Conservation (phyloP, 2,113 vertebrate species). For the Pseudopipra pipra region DNA sequence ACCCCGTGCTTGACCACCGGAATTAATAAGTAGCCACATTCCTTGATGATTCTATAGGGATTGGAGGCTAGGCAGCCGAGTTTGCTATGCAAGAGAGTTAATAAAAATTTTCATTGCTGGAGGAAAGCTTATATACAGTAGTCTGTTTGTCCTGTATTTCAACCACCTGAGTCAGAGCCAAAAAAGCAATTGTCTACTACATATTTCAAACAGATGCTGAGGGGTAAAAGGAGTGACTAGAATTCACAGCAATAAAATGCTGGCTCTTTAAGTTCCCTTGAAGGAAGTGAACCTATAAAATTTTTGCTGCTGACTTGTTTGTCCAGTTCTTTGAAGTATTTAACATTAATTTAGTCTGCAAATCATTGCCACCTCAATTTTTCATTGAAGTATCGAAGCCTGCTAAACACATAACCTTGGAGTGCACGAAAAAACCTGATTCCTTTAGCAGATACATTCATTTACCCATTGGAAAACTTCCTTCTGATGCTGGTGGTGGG, state of each 20-base stretch:
- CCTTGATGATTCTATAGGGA: slow-evolving; percentile 63
- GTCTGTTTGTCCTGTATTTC: slow-evolving; percentile 85
- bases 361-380: slow-evolving; percentile 73
- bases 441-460: slow-evolving; percentile 47
- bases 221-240: slow-evolving; percentile 75
- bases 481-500: not conserved
- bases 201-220: slow-evolving; percentile 93
- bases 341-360: slow-evolving; percentile 75
- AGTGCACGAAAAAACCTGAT: not conserved
- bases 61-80: slow-evolving; percentile 33
- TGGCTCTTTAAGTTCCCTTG: slow-evolving; percentile 71
- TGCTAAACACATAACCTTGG: slow-evolving; percentile 59
- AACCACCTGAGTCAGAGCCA: slow-evolving; percentile 83
- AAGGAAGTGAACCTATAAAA: slow-evolving; percentile 79
- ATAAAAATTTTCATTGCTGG: slow-evolving; percentile 74
- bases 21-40: slow-evolving; percentile 71
- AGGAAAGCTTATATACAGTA: slow-evolving; percentile 81
- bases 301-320: slow-evolving; percentile 76
- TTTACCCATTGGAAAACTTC: slow-evolving; percentile 18
- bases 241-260: slow-evolving; percentile 81
- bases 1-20: slow-evolving; percentile 60
- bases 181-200: slow-evolving; percentile 81
- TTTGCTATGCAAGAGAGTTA: slow-evolving; percentile 73
- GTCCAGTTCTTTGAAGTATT: slow-evolving; percentile 78
- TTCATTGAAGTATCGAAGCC: slow-evolving; percentile 67